phyloP scores from a whole-genome alignment of 2,113 vertebrate species.

The Serilophus lunatus region DNA sequence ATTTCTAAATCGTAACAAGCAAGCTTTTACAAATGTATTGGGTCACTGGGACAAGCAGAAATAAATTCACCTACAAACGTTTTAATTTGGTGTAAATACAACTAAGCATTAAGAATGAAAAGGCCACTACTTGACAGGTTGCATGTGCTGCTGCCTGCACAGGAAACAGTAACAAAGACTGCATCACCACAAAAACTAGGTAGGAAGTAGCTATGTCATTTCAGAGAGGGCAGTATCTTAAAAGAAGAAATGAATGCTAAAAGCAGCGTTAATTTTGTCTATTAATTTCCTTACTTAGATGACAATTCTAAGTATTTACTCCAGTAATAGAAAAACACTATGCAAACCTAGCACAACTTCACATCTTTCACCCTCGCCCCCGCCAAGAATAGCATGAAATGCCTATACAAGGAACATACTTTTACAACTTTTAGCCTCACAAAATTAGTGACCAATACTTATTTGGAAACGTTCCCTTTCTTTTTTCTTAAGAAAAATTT shows the following conservation, averaged over 20 bases:
- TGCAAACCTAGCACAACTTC: neutral
- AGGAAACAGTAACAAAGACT: neutral
- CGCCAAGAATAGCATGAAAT: neutral
- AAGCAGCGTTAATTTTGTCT: neutral
- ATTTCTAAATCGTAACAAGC: neutral
- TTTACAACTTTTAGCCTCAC: neutral
- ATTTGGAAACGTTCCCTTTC: neutral
- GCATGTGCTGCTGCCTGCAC: neutral
- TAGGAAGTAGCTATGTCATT: neutral
- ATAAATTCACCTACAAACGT: neutral
- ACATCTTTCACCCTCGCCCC: rapidly evolving
- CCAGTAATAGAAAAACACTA: neutral
- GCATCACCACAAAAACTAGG: neutral
- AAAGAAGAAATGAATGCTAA: neutral
- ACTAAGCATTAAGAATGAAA: neutral
- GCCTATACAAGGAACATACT: neutral
- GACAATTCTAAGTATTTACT: neutral
- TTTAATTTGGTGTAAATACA: neutral
- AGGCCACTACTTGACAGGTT: neutral
- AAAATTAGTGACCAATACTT: neutral
- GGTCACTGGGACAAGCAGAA: neutral
- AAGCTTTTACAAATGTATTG: neutral
- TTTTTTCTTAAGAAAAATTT: neutral
- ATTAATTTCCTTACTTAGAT: neutral
- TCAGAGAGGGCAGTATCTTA: neutral